Percentiles rank a stretch among this genome's conserved stretches.
These are phyloP conservation scores for Macquaria australasica DNA, from an alignment of 2,113 vertebrate genomes.

Conservation along the genomic window DNA sequence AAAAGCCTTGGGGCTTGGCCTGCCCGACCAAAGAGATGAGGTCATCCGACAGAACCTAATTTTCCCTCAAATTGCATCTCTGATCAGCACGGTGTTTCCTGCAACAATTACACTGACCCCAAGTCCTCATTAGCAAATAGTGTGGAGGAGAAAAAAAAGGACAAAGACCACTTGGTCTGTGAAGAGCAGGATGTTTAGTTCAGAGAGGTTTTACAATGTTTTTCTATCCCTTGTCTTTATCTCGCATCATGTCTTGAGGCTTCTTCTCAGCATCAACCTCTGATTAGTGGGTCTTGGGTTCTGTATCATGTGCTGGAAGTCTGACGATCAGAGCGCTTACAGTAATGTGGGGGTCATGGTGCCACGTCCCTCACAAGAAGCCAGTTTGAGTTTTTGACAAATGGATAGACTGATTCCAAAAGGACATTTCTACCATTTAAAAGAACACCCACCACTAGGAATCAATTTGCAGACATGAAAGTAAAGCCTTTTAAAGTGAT, in stretches of 20 bases:
- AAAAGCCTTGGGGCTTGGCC: constrained; percentile 74
- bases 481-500: background rate
- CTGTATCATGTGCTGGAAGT: constrained; percentile 50
- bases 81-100: constrained; percentile 86
- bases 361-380: constrained; percentile 39
- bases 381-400: constrained; percentile 35
- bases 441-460: constrained; percentile 15
- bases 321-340: constrained; percentile 13
- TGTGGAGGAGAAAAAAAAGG: constrained; percentile 59
- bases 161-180: constrained; percentile 75
- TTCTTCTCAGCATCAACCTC: constrained; percentile 73
- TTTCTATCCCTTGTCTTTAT: constrained; percentile 52
- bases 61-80: constrained; percentile 85
- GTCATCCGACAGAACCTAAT: constrained; percentile 82
- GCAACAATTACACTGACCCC: constrained; percentile 85
- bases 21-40: constrained; percentile 79
- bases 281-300: constrained; percentile 75
- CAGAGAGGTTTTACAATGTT: constrained; percentile 25
- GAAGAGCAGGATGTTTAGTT: constrained; percentile 65
- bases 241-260: constrained; percentile 66
- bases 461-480: constrained; percentile 44
- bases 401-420: constrained; percentile 29
- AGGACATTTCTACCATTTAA: constrained; percentile 9
- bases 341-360: constrained; percentile 44
- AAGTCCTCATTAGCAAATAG: constrained; percentile 83